Evolutionary conservation across 2,888 invertebrate species (phyloP).

Genomic region (Leucania comma): DNA sequence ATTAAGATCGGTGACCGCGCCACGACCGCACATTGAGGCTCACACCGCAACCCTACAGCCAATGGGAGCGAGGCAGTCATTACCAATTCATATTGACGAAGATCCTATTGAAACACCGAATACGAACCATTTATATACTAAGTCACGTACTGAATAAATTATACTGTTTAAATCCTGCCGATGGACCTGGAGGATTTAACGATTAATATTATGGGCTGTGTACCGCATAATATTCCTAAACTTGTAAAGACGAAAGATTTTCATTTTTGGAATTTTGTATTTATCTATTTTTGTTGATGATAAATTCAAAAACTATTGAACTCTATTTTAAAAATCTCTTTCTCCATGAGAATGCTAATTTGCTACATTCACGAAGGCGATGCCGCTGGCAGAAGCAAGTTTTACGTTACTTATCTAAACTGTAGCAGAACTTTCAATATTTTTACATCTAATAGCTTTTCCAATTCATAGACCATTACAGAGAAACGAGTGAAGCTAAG

Average conservation of each 20-base stretch:
- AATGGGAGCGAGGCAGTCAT: constrained; percentile 21
- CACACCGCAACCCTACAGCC: constrained; percentile 37
- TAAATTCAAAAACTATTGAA: no score
- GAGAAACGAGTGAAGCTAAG: not conserved
- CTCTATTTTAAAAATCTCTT: no score
- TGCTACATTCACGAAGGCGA: no score
- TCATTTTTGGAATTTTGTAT: no score
- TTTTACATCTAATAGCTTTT: not conserved
- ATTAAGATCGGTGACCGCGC: constrained; percentile 24
- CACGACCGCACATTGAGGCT: constrained; percentile 32
- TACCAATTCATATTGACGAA: constrained; percentile 51
- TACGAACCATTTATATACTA: constrained; percentile 28
- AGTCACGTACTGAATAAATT: constrained; percentile 52
- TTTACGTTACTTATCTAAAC: constrained; percentile 5
- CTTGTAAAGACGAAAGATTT: no score
- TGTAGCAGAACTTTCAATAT: not conserved
- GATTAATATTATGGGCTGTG: constrained; percentile 12
- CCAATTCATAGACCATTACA: not conserved
- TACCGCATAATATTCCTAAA: not conserved
- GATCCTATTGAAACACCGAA: constrained; percentile 52
- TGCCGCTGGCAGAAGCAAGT: no score
- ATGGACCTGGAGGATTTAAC: constrained; percentile 19
- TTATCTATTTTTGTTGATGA: no score
- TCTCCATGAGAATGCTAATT: no score
- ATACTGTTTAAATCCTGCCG: constrained; percentile 34